phyloP scores from a whole-genome alignment of 1,140 invertebrate genomes.

The Drosophila oshimai region DNA sequence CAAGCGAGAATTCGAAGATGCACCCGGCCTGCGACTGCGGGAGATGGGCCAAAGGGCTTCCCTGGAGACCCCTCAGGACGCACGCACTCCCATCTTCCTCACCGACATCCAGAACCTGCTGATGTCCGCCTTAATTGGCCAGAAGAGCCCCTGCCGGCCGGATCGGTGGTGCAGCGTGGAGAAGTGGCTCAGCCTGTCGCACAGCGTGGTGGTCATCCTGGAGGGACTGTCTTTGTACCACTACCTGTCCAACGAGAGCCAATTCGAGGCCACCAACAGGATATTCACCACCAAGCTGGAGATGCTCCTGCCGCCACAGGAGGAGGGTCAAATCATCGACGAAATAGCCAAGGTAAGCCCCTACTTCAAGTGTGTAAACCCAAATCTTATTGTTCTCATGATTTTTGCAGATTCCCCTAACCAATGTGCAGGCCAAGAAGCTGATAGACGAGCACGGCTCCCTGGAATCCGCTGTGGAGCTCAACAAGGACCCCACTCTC shows the following conservation, averaged over 20 bases:
- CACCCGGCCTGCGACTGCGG: conserved; percentile 86
- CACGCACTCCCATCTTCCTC: conserved; percentile 90
- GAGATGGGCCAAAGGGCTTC: conserved; percentile 86
- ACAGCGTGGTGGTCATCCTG: conserved; percentile 89
- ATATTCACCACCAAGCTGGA: conserved; percentile 88
- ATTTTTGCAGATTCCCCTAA: conserved; percentile 85
- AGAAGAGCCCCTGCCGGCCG: conserved; percentile 87
- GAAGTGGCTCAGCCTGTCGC: conserved; percentile 87
- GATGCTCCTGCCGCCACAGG: conserved; percentile 88
- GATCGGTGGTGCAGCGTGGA: conserved; percentile 92
- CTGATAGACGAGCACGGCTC: conserved; percentile 88
- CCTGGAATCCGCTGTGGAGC: conserved; percentile 86
- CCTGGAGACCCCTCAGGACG: conserved; percentile 83
- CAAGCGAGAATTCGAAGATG: conserved; percentile 84
- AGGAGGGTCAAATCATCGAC: conserved; percentile 88
- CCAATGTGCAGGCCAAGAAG: conserved; percentile 86
- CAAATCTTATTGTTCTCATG: not conserved
- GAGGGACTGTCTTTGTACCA: conserved; percentile 90
- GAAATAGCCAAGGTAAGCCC: conserved; percentile 87
- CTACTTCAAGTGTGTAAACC: accelerated
- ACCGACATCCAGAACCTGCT: conserved; percentile 92
- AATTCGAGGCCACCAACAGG: conserved; percentile 85
- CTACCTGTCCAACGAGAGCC: conserved; percentile 86
- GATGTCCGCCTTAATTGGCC: conserved; percentile 89
- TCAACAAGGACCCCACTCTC: conserved; percentile 86